Base-by-base conservation (phyloP, 2,113 vertebrate genomes). In the Myanophis thanlyinensis region DNA sequence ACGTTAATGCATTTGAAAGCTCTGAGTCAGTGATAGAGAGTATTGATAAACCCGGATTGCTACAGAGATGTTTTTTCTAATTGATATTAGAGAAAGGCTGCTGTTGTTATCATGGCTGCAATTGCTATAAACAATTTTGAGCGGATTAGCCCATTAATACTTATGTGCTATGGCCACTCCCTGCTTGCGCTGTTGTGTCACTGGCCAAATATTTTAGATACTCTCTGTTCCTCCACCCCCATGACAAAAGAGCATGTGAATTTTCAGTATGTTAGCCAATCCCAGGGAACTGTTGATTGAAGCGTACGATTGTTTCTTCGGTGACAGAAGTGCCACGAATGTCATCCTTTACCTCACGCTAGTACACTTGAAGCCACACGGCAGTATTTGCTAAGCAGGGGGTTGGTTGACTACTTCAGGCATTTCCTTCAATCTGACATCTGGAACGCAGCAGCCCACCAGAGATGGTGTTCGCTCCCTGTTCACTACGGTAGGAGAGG, bases 261-360 rank as follows among this genome's bases (percentile, higher is more conserved):
- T 96, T 95, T 97, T 93, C 35, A 49, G 90, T 94, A 90, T 85
- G 95, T 97, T 97, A 95, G 93, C 96, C 96, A 96, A 96, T 94
- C 93, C 56, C 94, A 94, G 90, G 89, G 91, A 95, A 94, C 95
- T 97, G 95, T 96, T 97, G 93, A 90, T 94, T 93, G 53, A 95
- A 90, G 92, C 80, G 2, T 94, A 86, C 94, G 92, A 25, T 88
- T 49, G 22, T 87, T 51, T 94, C 95, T 97, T 95, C 94, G 94
- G 93, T 94, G 95, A 94, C 94, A 92, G 91, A 51, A 91, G 93
- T 94, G 5, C 92, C 93, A 89, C 93, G 92, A 0, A 23, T 94
- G 91, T 93, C 91, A 48, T 90, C 44, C 90, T 96, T 97, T 93
- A 90, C 94, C 93, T 96, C 93, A 93, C 94, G 46, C 94, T 96